Evolutionary conservation across 2,888 invertebrate genomes (phyloP), one percentile per base, ranked within the genome.

Genomic region (Mythimna loreyi): DNA sequence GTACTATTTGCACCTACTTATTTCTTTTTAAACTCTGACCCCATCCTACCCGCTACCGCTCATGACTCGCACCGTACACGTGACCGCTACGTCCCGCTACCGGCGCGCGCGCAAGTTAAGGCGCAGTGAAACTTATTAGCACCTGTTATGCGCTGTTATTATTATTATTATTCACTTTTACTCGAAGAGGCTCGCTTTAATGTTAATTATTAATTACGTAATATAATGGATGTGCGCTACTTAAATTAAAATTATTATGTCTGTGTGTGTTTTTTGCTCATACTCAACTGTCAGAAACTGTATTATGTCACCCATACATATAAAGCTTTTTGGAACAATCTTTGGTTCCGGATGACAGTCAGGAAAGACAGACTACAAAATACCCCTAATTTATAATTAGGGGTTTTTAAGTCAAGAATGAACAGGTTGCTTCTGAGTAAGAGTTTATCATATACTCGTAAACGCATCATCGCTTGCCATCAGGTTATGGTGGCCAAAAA

Each of bases 91-190:
- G 70, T 74, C 78, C 76, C 75, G 68, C 77, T 76, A 81, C 61
- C 73, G 71, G 63, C 71, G 74, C 75, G 52, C 66, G 74, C 71
- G 67, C 75, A 73, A 55, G 72, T 68, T 80, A 85, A 81, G 82
- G 80, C 75, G 64, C 68, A 84, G 86, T 79, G 86, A 86, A 86
- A 86, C 77, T 83, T 81, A 83, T 82, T 81, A 81, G 72, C 84
- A 80, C 81, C 77, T 81, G 79, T 83, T 79, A 75, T 81, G 68
- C 67, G 45, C 66, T 52, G 72, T 25, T 65, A 57, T 72, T 69
- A 80, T 82, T 73, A 61, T 79, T 80, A 72, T 73, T 71, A 72
- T 73, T 70, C 72, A 80, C 83, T 81, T 84, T 82, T 84, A 84
- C 84, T 74, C 50, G 43, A 56, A 58, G 62, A 69, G 45, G n/a